phyloP scores from a whole-genome alignment of 2,797 vertebrate genomes.

The Todus mexicanus region DNA sequence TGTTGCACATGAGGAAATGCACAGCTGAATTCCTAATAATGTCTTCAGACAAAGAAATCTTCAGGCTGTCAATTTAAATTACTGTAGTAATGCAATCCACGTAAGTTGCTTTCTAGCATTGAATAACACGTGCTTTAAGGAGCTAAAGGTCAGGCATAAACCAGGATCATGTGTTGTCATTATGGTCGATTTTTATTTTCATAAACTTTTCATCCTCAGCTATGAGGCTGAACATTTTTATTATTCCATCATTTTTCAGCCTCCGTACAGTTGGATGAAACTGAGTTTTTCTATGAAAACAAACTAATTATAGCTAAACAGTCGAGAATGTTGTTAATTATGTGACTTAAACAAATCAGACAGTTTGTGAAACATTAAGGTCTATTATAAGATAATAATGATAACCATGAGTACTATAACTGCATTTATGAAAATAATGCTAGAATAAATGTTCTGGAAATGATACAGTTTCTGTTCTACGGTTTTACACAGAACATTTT shows the following conservation, averaged over 20 bases:
- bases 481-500: neutral
- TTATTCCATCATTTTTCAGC: slow-evolving; percentile 28
- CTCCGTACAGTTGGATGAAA: neutral
- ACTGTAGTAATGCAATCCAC: neutral
- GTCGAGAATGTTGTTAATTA: slow-evolving; percentile 54
- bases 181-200: slow-evolving; percentile 26
- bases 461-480: neutral
- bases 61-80: slow-evolving; percentile 21
- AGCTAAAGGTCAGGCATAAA: slow-evolving; percentile 27
- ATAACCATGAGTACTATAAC: neutral
- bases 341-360: slow-evolving; percentile 23
- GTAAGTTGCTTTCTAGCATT: neutral
- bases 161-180: neutral
- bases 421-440: slow-evolving; percentile 13
- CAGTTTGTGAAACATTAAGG: neutral
- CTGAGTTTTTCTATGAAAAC: slow-evolving; percentile 37
- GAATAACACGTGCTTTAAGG: neutral
- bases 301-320: slow-evolving; percentile 55
- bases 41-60: slow-evolving; percentile 10
- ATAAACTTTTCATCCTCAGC: slow-evolving; percentile 5
- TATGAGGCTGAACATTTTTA: neutral
- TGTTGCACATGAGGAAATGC: neutral
- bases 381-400: slow-evolving; percentile 40
- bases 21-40: slow-evolving; percentile 19
- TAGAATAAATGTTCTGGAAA: slow-evolving; percentile 39